A percentile compares a stretch with the other conserved stretches of the same genome.
phyloP scores from a whole-genome alignment of 2,113 vertebrate genomes.

The Colistium nudipinnis region DNA sequence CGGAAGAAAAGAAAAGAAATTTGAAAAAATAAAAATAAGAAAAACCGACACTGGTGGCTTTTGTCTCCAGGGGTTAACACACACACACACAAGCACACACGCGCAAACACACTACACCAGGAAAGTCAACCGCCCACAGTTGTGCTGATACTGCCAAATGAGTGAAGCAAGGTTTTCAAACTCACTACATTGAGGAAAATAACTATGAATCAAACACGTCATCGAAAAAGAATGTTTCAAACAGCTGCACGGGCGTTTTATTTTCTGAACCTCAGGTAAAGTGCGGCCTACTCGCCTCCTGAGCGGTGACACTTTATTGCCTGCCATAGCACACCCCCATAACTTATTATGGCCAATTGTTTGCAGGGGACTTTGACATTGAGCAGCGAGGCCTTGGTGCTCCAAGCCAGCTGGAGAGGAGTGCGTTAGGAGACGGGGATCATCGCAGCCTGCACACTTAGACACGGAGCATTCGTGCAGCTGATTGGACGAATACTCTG shows the following conservation, averaged over 20 bases:
- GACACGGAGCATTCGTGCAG: background rate
- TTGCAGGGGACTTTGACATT: background rate
- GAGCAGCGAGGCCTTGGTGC: background rate
- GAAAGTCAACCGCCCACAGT: background rate
- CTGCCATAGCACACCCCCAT: background rate
- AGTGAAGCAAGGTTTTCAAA: background rate
- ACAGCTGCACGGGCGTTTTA: background rate
- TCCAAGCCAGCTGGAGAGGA: background rate
- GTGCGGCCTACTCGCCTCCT: background rate
- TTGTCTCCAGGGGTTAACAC: conserved; percentile 27
- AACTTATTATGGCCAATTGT: background rate
- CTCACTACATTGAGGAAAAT: background rate
- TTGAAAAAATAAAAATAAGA: conserved; percentile 9
- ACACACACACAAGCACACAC: conserved; percentile 5
- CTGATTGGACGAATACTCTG: conserved; percentile 1
- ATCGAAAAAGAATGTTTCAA: background rate
- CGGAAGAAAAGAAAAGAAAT: conserved; percentile 41
- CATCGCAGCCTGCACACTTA: background rate
- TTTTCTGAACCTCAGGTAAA: background rate
- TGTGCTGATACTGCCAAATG: conserved; percentile 1
- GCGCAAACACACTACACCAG: background rate
- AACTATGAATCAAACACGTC: background rate
- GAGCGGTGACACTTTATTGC: background rate
- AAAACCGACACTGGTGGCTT: conserved; percentile 41
- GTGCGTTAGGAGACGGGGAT: background rate